Evolutionary conservation across 2,113 vertebrate species (phyloP), one percentile per base, ranked within the genome.

Genomic region (Lophochroa leadbeateri): DNA sequence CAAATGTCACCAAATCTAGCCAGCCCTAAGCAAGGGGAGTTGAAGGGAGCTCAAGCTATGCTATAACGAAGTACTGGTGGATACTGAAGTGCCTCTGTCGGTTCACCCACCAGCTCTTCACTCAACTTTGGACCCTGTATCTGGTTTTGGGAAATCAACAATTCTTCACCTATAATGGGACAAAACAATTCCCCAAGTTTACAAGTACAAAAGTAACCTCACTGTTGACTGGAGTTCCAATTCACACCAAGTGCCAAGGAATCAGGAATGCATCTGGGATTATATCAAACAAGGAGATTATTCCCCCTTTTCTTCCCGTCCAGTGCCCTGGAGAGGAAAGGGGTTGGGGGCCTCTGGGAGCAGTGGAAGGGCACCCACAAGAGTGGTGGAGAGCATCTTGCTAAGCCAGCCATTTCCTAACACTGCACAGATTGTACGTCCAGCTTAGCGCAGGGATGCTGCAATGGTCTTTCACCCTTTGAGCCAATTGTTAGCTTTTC

Each of bases 401-500:
- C 95, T 81, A 88, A 78, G 94, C 95, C 87, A 92, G 86, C 75
- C 96, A 49, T 33, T 53, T 90, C 94, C 55, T 69, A 94, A 23
- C 91, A 94, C 93, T 92, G 97, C 94, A 94, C 94, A 97, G 86
- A 96, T 95, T 79, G 93, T 86, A 71, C 93, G 24, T 88, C 96
- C 84, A 84, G 94, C 97, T 91, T 94, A 70, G 91, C n/a, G 47
- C 87, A 41, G 95, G 94, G 97, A 92, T 90, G 95, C 96, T 24
- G 95, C 95, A 39, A 60, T 87, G 97, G 96, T 88, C 95, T 96
- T 68, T 95, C 96, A 94, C 97, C 93, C 89, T 82, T 68, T 21
- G 72, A 97, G 96, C 86, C 69, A 61, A 97, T 97, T 98, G 98
- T 97, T 86, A 96, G 97, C 98, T 98, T 98, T 97, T 98, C 97